A percentile compares a stretch with the other conserved stretches of the same genome.
Evolutionary conservation across 2,888 invertebrate genomes (phyloP).

Genomic region (Cataglyphis rosenhaueri): DNA sequence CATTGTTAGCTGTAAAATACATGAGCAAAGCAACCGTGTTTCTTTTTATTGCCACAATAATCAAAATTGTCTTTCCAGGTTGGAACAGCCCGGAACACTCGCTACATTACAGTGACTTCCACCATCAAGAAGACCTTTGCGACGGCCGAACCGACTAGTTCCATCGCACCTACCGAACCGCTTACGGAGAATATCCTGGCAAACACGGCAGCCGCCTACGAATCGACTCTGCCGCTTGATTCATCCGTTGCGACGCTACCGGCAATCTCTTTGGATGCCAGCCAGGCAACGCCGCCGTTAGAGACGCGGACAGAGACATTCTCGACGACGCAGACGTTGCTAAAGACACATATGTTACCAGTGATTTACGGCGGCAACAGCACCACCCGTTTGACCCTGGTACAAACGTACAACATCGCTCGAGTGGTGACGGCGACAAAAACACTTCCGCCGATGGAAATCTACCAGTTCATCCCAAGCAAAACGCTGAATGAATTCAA

Average conservation of each 20-base stretch:
- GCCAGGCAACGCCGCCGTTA: constrained; percentile 93
- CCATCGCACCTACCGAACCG: constrained; percentile 89
- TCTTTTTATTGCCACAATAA: background rate
- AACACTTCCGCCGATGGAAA: constrained; percentile 95
- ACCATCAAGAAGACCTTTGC: constrained; percentile 93
- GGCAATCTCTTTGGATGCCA: constrained; percentile 91
- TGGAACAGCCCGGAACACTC: constrained; percentile 94
- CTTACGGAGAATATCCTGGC: constrained; percentile 95
- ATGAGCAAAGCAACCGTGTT: background rate
- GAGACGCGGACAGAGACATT: constrained; percentile 96
- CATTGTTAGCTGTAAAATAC: background rate
- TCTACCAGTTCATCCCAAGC: constrained; percentile 94
- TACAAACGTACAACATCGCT: constrained; percentile 95
- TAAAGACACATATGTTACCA: constrained; percentile 95
- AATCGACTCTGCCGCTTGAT: constrained; percentile 90
- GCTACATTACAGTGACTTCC: constrained; percentile 95
- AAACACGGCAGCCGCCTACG: constrained; percentile 90
- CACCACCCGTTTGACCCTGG: constrained; percentile 92
- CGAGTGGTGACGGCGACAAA: constrained; percentile 96
- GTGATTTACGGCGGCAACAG: constrained; percentile 90
- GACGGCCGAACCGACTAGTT: constrained; percentile 88
- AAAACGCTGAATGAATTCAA: constrained; percentile 96
- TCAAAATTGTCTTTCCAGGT: constrained; percentile 87
- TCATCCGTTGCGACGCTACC: constrained; percentile 94
- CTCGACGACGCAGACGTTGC: constrained; percentile 94